Conservation (phyloP, 1,140 invertebrate species). For the Babylonia areolata region DNA sequence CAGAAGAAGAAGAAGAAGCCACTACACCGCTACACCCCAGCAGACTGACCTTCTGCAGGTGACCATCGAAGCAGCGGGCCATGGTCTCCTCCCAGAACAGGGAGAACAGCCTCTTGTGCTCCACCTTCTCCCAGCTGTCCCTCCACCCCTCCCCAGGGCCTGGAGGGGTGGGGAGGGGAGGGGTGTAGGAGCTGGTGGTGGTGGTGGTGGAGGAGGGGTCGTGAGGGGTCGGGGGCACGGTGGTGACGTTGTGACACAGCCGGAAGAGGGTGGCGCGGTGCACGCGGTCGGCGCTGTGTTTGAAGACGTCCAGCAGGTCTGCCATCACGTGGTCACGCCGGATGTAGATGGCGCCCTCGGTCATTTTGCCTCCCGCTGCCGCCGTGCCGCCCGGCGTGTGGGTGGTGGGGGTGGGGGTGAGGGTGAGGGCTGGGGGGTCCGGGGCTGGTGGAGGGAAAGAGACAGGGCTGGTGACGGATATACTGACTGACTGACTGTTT, state of each 20-base stretch:
- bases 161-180: background rate
- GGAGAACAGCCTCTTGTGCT: slow-evolving; percentile 8
- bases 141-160: background rate
- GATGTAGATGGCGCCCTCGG: slow-evolving; percentile 5
- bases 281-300: slow-evolving; percentile 6
- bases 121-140: slow-evolving; percentile 15
- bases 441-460: too few species aligned
- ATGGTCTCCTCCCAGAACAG: slow-evolving; percentile 12
- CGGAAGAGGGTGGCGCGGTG: background rate
- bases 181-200: background rate
- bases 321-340: slow-evolving; percentile 11
- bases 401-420: too few species aligned
- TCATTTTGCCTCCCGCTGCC: background rate
- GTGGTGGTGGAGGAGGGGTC: background rate
- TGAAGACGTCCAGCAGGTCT: slow-evolving; percentile 16
- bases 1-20: too few species aligned
- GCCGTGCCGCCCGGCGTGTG: too few species aligned
- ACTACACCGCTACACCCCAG: too few species aligned
- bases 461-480: too few species aligned
- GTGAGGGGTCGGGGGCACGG: background rate
- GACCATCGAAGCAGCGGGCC: background rate
- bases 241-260: background rate
- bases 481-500: too few species aligned
- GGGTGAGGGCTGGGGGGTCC: too few species aligned
- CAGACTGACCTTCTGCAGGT: background rate